Evolutionary conservation across 2,797 vertebrate genomes (phyloP).

Genomic region (Choloepus didactylus): DNA sequence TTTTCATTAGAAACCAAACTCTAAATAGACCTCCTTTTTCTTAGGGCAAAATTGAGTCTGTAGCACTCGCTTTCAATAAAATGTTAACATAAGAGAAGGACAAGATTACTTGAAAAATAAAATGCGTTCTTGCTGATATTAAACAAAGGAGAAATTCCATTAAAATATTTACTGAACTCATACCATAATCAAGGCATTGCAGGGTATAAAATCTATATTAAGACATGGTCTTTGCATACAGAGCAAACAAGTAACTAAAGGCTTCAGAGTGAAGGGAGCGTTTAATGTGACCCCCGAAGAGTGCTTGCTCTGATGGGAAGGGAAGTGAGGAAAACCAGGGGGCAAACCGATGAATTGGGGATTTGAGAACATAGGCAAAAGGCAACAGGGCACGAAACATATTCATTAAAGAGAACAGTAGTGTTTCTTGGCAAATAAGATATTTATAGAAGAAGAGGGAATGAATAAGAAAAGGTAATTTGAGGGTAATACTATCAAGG

Average conservation of each 20-base stretch:
- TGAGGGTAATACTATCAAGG: background rate
- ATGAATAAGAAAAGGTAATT: background rate
- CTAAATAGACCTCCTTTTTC: background rate
- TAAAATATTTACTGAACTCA: conserved; percentile 19
- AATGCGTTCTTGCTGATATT: background rate
- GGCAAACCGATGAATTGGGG: background rate
- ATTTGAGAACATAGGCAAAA: background rate
- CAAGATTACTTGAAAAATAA: conserved; percentile 45
- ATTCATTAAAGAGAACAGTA: background rate
- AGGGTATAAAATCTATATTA: background rate
- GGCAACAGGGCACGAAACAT: background rate
- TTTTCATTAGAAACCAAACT: conserved; percentile 49
- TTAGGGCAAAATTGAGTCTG: background rate
- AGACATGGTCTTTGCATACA: background rate
- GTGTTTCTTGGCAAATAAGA: background rate
- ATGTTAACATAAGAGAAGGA: background rate
- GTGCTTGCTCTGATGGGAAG: background rate
- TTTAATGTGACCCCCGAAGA: background rate
- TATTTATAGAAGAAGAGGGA: accelerated
- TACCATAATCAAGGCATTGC: background rate
- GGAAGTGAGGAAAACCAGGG: background rate
- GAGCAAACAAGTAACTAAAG: background rate
- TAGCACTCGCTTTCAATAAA: conserved; percentile 33
- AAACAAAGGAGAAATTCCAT: background rate
- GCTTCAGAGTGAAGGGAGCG: background rate